phyloP scores from a whole-genome alignment of 2,113 vertebrate species.

The Jaculus jaculus region DNA sequence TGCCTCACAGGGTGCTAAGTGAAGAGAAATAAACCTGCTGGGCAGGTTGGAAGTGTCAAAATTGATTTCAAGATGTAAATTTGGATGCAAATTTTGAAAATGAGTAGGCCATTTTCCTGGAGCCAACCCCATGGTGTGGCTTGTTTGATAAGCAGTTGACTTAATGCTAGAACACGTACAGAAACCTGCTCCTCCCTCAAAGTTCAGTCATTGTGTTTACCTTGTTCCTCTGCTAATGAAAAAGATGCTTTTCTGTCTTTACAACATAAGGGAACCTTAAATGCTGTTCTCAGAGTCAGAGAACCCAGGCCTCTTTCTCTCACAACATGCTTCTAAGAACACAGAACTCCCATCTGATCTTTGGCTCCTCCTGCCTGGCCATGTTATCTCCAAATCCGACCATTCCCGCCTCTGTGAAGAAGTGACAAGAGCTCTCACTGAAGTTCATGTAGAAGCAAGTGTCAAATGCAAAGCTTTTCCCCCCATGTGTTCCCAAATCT shows the following conservation, averaged over 20 bases:
- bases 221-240: slow-evolving; percentile 47
- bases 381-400: slow-evolving; percentile 24
- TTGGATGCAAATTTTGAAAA: neutral
- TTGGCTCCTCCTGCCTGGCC: neutral
- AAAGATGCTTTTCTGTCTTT: slow-evolving; percentile 23
- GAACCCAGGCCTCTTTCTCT: slow-evolving; percentile 20
- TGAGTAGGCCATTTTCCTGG: neutral
- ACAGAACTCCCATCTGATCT: slow-evolving; percentile 30
- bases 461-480: neutral
- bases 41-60: neutral
- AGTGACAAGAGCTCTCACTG: neutral
- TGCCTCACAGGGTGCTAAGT: neutral
- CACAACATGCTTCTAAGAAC: slow-evolving; percentile 60
- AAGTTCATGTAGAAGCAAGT: neutral
- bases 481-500: neutral
- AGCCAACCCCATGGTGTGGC: slow-evolving; percentile 26
- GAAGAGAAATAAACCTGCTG: neutral
- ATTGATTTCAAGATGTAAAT: neutral
- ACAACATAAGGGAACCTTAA: slow-evolving; percentile 36
- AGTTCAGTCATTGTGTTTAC: slow-evolving; percentile 40
- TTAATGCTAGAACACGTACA: slow-evolving; percentile 1
- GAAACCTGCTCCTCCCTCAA: neutral
- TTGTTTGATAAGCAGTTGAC: slow-evolving; percentile 45
- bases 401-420: neutral
- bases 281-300: slow-evolving; percentile 22